phyloP scores from a whole-genome alignment of 2,888 invertebrate species.

The Troides aeacus region DNA sequence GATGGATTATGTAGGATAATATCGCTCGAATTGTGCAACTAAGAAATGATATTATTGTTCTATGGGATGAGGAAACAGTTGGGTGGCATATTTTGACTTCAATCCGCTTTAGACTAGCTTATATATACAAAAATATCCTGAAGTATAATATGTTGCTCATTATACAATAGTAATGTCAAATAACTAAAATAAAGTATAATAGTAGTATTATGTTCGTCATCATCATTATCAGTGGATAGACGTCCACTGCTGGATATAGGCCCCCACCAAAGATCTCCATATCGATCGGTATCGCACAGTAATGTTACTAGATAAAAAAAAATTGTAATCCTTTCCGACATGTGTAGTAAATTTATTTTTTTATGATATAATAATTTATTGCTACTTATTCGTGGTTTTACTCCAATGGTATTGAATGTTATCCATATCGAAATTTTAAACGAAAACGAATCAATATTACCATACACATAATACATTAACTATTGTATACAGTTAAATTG shows the following conservation, averaged over 20 bases:
- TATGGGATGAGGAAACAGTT: conserved; percentile 14
- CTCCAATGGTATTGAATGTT: neutral
- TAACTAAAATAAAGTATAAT: neutral
- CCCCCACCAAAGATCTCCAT: too few species aligned
- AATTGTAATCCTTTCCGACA: too few species aligned
- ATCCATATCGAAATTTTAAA: neutral
- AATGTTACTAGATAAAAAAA: too few species aligned
- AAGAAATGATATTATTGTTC: conserved; percentile 11
- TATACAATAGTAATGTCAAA: neutral
- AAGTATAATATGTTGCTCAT: neutral
- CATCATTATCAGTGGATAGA: too few species aligned
- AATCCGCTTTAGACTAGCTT: neutral
- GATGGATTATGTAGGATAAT: conserved; percentile 8
- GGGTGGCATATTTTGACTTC: conserved; percentile 2
- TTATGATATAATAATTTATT: neutral
- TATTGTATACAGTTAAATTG: neutral
- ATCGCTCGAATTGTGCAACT: conserved; percentile 1
- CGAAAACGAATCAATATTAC: conserved; percentile 13
- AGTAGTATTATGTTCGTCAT: too few species aligned
- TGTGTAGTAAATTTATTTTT: neutral
- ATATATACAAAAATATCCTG: neutral
- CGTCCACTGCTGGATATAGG: too few species aligned
- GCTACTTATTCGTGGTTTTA: neutral
- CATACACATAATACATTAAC: conserved; percentile 1
- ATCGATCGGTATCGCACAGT: too few species aligned